Base-by-base conservation (phyloP, 2,888 invertebrate species). In the Flexamia atlantica region DNA sequence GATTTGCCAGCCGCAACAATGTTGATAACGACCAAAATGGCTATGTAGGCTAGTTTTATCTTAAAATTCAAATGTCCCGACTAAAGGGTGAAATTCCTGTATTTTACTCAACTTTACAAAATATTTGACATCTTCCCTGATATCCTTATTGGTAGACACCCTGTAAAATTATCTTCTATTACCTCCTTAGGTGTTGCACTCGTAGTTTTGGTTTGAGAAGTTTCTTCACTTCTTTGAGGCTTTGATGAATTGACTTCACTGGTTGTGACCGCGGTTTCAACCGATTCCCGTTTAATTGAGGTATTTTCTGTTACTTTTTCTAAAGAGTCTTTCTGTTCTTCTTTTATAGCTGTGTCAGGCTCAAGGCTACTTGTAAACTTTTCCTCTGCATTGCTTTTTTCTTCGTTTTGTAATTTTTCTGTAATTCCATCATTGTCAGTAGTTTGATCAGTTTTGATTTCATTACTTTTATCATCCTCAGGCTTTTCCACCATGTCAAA, bases 331-430 rank as follows among this genome's bases (percentile, higher is more conserved):
- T 64, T 64, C 28, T 64, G 25, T 2, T 57, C 36, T 46, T 81
- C 70, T 36, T 80, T 83, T 20, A 57, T 30, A 0, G 79, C 83
- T 7, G 23, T 14, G 7, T 20, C 30, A 0, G 60, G 25, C 23
- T 64, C 64, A 64, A 64, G 1, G 14, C 23, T 25, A 30, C 14
- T 10, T 64, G 7, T 28, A 30, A 74, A 81, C 7, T 84, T 50
- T 12, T 81, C 79, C 42, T 83, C 84, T 81, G 60, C 74, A 80
- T 85, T 76, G 20, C 70, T 36, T 50, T 53, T 50, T 60, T 64
- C 64, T 1, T 30, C 64, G 9, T 64, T 76, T 25, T 30, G 36
- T 17, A n/a, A 20, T 28, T 82, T 68, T 25, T 64, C 30, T 70
- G 32, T 53, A 30, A 60, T 40, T 10, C 17, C 53, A 79, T 82